Percentiles rank a stretch among this genome's conserved stretches.
phyloP scores from a whole-genome alignment of 2,888 invertebrate species.

The Pollenia angustigena region DNA sequence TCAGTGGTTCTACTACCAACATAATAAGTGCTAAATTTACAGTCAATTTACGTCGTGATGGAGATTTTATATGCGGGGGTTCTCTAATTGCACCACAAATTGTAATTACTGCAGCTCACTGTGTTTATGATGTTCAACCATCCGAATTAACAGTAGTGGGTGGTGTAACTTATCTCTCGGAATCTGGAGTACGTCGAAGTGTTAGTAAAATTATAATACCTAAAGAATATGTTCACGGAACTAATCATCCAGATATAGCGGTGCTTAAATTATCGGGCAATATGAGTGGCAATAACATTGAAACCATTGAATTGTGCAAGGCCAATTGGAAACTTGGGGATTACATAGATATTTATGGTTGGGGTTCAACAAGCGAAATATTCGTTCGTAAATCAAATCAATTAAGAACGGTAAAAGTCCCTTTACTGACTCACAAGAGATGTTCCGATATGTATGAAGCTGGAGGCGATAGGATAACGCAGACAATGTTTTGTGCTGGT shows the following conservation, averaged over 20 bases:
- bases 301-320: slow-evolving; percentile 76
- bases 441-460: slow-evolving; percentile 75
- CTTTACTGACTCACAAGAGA: slow-evolving; percentile 75
- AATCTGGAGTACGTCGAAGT: slow-evolving; percentile 51
- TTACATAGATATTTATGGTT: slow-evolving; percentile 79
- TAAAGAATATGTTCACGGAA: slow-evolving; percentile 73
- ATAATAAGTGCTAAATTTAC: slow-evolving; percentile 66
- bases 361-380: slow-evolving; percentile 78
- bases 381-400: slow-evolving; percentile 75
- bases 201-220: slow-evolving; percentile 74
- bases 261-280: slow-evolving; percentile 74
- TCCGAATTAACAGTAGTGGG: slow-evolving; percentile 74
- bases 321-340: slow-evolving; percentile 76
- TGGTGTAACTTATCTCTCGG: slow-evolving; percentile 74
- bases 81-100: slow-evolving; percentile 65
- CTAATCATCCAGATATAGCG: slow-evolving; percentile 77
- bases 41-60: slow-evolving; percentile 67
- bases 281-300: slow-evolving; percentile 76
- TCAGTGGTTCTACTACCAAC: slow-evolving; percentile 74
- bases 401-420: slow-evolving; percentile 78
- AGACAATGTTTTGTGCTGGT: slow-evolving; percentile 80
- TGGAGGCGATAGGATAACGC: slow-evolving; percentile 74
- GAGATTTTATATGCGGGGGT: slow-evolving; percentile 73
- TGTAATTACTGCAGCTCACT: slow-evolving; percentile 73
- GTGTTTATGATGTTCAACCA: slow-evolving; percentile 66